phyloP scores from a whole-genome alignment of 2,113 vertebrate genomes.

The Panthera uncia region DNA sequence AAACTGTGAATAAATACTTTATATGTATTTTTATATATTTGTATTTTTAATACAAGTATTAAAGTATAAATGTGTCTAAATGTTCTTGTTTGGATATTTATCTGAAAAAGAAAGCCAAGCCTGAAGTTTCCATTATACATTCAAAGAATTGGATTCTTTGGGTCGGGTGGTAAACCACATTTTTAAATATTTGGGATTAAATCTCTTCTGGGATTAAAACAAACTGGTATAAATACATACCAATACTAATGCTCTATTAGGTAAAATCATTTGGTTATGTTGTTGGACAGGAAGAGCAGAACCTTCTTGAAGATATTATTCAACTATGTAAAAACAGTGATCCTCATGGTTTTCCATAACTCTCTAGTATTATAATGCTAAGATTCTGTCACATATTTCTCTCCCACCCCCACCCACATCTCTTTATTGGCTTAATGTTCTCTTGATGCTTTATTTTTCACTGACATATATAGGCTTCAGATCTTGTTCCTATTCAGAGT shows the following conservation, averaged over 20 bases:
- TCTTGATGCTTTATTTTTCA: background rate
- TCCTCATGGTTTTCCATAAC: background rate
- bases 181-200: constrained; percentile 3
- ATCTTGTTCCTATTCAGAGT: background rate
- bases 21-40: no score
- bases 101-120: background rate
- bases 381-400: background rate
- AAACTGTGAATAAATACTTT: no score
- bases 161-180: background rate
- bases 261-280: background rate
- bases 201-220: background rate
- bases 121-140: background rate
- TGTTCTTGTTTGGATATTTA: constrained; percentile 11
- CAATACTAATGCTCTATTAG: background rate
- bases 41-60: no score
- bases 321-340: background rate
- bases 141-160: background rate
- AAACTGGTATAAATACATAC: background rate
- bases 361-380: fast-evolving
- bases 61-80: background rate
- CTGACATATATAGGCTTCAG: background rate
- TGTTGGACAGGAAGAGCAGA: background rate
- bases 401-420: background rate
- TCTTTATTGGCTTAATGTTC: background rate
- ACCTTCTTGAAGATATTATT: background rate